Conservation (phyloP, 2,113 vertebrate genomes). For the Brevimyrus niger region DNA sequence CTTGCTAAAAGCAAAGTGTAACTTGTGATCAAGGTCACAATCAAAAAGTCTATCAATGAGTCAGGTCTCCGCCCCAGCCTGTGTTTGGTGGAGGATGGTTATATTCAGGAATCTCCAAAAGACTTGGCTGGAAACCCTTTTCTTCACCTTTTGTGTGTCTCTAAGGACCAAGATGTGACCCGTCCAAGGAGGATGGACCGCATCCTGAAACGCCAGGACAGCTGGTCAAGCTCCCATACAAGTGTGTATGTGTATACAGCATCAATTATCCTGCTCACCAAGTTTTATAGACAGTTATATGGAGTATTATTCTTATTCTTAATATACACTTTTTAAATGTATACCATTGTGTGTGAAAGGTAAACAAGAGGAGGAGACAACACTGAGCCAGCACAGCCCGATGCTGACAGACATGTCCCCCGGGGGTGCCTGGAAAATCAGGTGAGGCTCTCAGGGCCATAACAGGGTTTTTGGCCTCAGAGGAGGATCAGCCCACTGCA, state of each 20-base stretch:
- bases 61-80: not conserved
- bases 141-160: not conserved
- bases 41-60: not conserved
- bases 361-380: conserved; percentile 43
- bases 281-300: not conserved
- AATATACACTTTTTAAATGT: not conserved
- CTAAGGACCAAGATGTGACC: conserved; percentile 48
- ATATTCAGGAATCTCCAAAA: not conserved
- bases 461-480: too few relatives aligned
- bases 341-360: conserved; percentile 36
- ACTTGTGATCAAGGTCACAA: too few relatives aligned
- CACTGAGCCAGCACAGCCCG: not conserved
- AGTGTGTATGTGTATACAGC: conserved; percentile 34
- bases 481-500: not conserved
- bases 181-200: conserved; percentile 37
- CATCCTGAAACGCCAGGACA: conserved; percentile 52
- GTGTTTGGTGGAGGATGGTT: not conserved
- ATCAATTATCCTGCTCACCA: not conserved
- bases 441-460: not conserved
- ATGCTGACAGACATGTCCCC: not conserved
- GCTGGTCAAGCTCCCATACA: conserved; percentile 53
- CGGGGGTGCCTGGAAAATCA: not conserved
- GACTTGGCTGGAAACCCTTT: not conserved
- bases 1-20: not conserved
- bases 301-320: not conserved